Evolutionary conservation across 1,140 invertebrate species (phyloP).

Genomic region (Ylistrum balloti): DNA sequence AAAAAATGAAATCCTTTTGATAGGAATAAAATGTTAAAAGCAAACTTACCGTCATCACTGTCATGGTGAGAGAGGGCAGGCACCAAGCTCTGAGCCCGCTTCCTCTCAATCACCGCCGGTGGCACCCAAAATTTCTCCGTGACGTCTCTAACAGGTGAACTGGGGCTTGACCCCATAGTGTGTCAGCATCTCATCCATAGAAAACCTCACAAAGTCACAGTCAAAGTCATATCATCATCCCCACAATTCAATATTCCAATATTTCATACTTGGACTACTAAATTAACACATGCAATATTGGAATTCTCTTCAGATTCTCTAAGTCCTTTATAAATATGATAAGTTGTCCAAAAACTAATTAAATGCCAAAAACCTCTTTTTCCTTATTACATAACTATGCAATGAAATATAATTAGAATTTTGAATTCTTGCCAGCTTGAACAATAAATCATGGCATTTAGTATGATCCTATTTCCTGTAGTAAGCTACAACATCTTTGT

Average conservation of each 20-base stretch:
- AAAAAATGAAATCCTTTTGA: no score
- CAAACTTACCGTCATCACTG: slow-evolving; percentile 73
- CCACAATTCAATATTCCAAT: neutral
- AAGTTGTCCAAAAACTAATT: neutral
- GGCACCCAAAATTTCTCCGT: slow-evolving; percentile 78
- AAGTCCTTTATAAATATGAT: slow-evolving; percentile 33
- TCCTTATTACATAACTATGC: neutral
- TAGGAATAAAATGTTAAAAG: no score
- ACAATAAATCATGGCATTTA: slow-evolving; percentile 20
- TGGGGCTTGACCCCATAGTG: slow-evolving; percentile 72
- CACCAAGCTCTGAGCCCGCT: slow-evolving; percentile 75
- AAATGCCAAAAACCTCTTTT: neutral
- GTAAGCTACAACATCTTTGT: neutral
- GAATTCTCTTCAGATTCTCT: neutral
- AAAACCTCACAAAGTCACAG: neutral
- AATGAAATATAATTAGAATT: neutral
- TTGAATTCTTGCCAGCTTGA: neutral
- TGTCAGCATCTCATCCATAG: slow-evolving; percentile 65
- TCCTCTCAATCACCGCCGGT: slow-evolving; percentile 70
- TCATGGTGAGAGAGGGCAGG: slow-evolving; percentile 68
- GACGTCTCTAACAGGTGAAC: slow-evolving; percentile 64
- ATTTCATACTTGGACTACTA: neutral
- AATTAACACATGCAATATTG: neutral
- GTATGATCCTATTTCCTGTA: neutral
- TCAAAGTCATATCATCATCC: slow-evolving; percentile 31